Percentiles rank a stretch among this genome's conserved stretches.
Conservation (phyloP, 2,888 invertebrate species). For the Microplitis manilae region DNA sequence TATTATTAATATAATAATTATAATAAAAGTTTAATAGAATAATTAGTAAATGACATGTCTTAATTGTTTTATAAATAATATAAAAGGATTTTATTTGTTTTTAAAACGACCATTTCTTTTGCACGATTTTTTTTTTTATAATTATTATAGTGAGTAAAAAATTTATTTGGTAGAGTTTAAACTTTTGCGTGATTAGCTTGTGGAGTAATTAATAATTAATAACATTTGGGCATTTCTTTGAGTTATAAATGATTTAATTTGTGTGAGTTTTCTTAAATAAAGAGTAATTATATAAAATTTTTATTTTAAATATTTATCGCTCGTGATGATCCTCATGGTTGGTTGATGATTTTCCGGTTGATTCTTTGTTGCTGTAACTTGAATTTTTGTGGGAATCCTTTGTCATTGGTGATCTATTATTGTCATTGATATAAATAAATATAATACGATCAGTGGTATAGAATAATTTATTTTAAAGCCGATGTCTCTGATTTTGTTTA, state of each 20-base stretch:
- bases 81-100: not conserved
- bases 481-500: slow-evolving; percentile 12
- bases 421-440: not conserved
- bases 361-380: not conserved
- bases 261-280: not conserved
- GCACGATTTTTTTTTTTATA: not conserved
- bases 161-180: not conserved
- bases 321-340: not conserved
- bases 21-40: not conserved
- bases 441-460: too few species aligned
- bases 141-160: too few species aligned
- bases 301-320: not conserved
- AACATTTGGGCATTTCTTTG: not conserved
- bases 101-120: not conserved
- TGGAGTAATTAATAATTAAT: not conserved
- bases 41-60: not conserved
- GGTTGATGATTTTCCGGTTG: not conserved
- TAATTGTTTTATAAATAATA: not conserved
- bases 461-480: slow-evolving; percentile 8
- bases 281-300: not conserved
- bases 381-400: not conserved
- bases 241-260: not conserved
- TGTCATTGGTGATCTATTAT: not conserved
- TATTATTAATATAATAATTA: slow-evolving; percentile 34
- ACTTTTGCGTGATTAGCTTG: not conserved